Evolutionary conservation across 2,113 vertebrate species (phyloP).

Genomic region (Mesitornis unicolor): DNA sequence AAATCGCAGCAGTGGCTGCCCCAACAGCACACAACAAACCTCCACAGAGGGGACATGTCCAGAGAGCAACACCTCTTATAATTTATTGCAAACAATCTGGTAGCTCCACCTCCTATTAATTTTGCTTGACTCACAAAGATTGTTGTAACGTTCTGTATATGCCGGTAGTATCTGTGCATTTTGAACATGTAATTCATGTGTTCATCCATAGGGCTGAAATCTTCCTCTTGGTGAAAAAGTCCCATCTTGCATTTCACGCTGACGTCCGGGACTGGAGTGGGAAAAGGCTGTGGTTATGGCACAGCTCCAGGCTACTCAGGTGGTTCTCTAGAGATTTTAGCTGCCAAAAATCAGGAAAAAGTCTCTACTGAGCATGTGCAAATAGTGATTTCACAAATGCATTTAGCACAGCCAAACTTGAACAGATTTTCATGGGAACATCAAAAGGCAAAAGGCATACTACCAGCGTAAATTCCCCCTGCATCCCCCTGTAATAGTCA

Average conservation of each 20-base stretch:
- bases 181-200: background rate
- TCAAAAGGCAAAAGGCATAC: constrained; percentile 8
- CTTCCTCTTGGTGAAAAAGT: background rate
- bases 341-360: background rate
- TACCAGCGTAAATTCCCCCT: background rate
- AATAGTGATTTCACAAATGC: constrained; percentile 1
- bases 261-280: background rate
- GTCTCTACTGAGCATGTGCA: background rate
- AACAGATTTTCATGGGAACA: constrained; percentile 28
- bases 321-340: background rate
- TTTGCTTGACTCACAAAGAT: background rate
- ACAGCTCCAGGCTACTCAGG: constrained; percentile 16
- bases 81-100: background rate
- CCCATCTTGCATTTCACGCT: background rate
- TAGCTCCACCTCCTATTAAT: background rate
- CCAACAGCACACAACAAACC: background rate
- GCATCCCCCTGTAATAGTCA: background rate
- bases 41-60: background rate
- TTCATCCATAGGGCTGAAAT: background rate
- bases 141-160: background rate
- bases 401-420: background rate
- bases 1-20: background rate
- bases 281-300: background rate
- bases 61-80: background rate
- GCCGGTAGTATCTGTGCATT: background rate